A percentile compares a stretch with the other conserved stretches of the same genome.
Evolutionary conservation across 1,140 invertebrate genomes (phyloP).

Genomic region (Pseudachorutes palmiensis): DNA sequence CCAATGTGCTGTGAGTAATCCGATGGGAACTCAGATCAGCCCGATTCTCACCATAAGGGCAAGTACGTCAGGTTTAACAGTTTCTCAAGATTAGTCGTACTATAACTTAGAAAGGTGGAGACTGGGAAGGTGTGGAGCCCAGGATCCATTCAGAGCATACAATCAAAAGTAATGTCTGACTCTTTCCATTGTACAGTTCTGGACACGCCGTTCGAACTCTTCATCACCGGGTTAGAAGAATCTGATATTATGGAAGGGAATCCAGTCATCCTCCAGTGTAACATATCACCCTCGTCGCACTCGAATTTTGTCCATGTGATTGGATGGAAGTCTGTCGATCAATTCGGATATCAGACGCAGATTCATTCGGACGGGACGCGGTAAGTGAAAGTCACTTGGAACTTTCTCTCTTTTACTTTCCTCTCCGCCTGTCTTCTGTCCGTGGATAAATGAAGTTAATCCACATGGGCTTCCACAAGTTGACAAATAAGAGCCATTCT

Average conservation of each 20-base stretch:
- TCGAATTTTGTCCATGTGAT: slow-evolving; percentile 22
- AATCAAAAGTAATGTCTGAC: slow-evolving; percentile 18
- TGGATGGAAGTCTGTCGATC: slow-evolving; percentile 31
- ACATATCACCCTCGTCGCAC: slow-evolving; percentile 25
- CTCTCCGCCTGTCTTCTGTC: not conserved
- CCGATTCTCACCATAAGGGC: slow-evolving; percentile 31
- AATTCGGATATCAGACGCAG: slow-evolving; percentile 31
- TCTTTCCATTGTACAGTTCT: slow-evolving; percentile 21
- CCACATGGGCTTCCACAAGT: not conserved
- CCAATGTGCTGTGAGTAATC: slow-evolving; percentile 41
- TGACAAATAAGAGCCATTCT: slow-evolving; percentile 1
- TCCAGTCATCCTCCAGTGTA: slow-evolving; percentile 42
- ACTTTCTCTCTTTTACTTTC: not conserved
- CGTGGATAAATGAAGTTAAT: not conserved
- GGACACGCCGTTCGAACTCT: slow-evolving; percentile 44
- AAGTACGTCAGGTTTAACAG: no score
- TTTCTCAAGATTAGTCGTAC: no score
- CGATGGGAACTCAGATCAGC: slow-evolving; percentile 29
- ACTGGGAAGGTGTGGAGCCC: not conserved
- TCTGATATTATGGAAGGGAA: slow-evolving; percentile 46
- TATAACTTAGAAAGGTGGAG: not conserved
- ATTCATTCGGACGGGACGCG: slow-evolving; percentile 16
- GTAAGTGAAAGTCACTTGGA: not conserved
- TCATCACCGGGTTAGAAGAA: slow-evolving; percentile 45
- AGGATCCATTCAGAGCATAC: not conserved